Percentiles rank a stretch among this genome's conserved stretches.
Evolutionary conservation across 2,797 vertebrate species (phyloP).

Genomic region (Sphenopsis melanotis): DNA sequence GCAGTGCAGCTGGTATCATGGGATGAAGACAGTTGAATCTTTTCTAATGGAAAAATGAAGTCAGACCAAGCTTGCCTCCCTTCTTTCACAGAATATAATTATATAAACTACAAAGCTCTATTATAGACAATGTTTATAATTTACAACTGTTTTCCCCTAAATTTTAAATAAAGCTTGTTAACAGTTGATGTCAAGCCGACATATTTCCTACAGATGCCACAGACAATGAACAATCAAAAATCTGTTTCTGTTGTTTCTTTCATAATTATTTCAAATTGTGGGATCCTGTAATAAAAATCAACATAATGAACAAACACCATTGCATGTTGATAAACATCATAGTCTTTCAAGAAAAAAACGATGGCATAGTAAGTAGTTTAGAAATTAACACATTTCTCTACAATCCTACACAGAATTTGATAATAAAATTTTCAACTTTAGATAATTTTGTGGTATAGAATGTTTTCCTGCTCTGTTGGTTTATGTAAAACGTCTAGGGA

Average conservation of each 20-base stretch:
- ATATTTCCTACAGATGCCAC: conserved; percentile 74
- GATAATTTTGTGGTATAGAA: background rate
- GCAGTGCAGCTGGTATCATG: conserved; percentile 71
- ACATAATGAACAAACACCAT: conserved; percentile 64
- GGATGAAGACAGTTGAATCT: conserved; percentile 66
- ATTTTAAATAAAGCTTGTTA: conserved; percentile 71
- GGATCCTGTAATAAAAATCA: conserved; percentile 75
- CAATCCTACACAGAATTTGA: background rate
- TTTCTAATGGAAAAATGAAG: conserved; percentile 75
- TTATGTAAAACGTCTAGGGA: background rate
- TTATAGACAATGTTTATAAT: conserved; percentile 77
- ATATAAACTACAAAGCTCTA: conserved; percentile 73
- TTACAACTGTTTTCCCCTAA: conserved; percentile 63
- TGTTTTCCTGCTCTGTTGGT: background rate
- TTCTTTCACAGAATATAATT: conserved; percentile 74
- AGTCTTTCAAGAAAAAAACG: conserved; percentile 48
- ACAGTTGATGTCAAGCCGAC: conserved; percentile 62
- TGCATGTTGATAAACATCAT: conserved; percentile 76
- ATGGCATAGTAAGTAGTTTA: conserved; percentile 21
- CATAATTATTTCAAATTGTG: conserved; percentile 73
- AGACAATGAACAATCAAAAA: conserved; percentile 78
- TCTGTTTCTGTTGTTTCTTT: conserved; percentile 66
- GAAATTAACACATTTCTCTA: background rate
- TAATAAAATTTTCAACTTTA: background rate
- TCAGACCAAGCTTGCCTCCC: conserved; percentile 63